Percentiles rank a stretch among this genome's conserved stretches.
These are phyloP conservation scores for Daphoenositta chrysoptera DNA, from an alignment of 2,113 vertebrate species.

Conservation along the genomic window DNA sequence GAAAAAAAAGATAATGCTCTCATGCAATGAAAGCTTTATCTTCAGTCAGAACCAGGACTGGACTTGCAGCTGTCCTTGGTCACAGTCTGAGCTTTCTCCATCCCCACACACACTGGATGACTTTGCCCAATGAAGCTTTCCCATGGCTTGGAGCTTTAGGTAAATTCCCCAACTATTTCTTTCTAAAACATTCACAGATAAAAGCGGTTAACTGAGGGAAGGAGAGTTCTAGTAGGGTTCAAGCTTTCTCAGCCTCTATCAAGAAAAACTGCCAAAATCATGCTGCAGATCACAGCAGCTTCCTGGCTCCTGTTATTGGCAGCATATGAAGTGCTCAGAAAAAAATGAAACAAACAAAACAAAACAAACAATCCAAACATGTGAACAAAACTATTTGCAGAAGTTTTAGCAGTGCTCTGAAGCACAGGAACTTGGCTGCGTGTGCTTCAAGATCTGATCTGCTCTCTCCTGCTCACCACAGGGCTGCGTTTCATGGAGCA, in stretches of 20 bases:
- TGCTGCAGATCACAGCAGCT: not conserved
- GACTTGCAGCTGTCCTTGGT: not conserved
- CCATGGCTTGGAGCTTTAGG: not conserved
- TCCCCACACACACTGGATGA: too few species aligned
- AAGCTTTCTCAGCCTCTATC: not conserved
- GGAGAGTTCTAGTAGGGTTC: not conserved
- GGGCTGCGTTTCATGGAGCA: not conserved
- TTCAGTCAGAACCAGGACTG: not conserved
- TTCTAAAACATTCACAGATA: not conserved
- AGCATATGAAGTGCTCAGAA: not conserved
- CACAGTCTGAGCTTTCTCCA: not conserved
- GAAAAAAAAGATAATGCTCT: not conserved
- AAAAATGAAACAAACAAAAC: not conserved
- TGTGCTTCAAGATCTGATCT: too few species aligned
- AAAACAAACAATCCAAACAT: not conserved
- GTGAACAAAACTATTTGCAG: not conserved
- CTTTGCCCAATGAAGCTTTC: not conserved
- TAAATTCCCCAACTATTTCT: not conserved
- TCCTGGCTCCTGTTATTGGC: not conserved
- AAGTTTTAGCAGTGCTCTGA: not conserved
- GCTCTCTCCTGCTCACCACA: accelerated
- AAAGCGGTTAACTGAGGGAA: not conserved
- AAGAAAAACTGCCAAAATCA: not conserved
- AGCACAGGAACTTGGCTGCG: not conserved
- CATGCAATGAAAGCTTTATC: not conserved